Base-by-base conservation (phyloP, 2,113 vertebrate genomes). In the Ailuropoda melanoleuca region DNA sequence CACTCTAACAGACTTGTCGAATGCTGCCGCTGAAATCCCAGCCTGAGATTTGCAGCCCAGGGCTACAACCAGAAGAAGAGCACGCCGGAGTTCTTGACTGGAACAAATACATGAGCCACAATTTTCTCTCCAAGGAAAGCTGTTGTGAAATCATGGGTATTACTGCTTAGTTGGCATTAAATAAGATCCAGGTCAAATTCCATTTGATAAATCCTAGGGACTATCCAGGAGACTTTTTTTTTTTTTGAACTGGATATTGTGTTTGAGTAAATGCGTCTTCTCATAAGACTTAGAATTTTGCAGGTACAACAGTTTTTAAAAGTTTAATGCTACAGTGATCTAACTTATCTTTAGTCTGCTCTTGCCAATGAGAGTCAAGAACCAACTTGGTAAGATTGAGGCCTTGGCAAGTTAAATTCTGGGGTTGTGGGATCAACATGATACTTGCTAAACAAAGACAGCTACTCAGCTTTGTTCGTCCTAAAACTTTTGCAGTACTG, bases 151-250 rank as follows among this genome's bases (percentile, higher is more conserved):
- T 92, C 29, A 14, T 77, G 53, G 48, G 1, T 80, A 7, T 95
- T 92, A 90, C 50, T 90, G 58, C n/a, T 74, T 86, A 55, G 60
- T 75, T 96, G 83, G 37, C 66, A 80, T 95, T 83, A 89, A 93
- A 62, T 87, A 93, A 75, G 24, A 81, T 90, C 83, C 46, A 93
- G 29, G 46, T 88, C 83, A 72, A 6, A 88, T 92, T 94, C 83
- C 75, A 43, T 83, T 84, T 90, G 89, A 48, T 89, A 66, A 95
- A 96, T 96, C 92, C 93, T 92, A 97, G 92, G 95, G 80, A 95
- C 74, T 75, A 56, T 68, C 66, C 48, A 92, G 93, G 39, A 96
- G 55, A 58, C 37, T 80, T 66, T 70, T 34, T 78, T 50, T 50
- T 53, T 34, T 50, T 90, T 92, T 53, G 4, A 97, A 64, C 62